Conservation (phyloP, 2,113 vertebrate genomes). For the Serinus canaria region DNA sequence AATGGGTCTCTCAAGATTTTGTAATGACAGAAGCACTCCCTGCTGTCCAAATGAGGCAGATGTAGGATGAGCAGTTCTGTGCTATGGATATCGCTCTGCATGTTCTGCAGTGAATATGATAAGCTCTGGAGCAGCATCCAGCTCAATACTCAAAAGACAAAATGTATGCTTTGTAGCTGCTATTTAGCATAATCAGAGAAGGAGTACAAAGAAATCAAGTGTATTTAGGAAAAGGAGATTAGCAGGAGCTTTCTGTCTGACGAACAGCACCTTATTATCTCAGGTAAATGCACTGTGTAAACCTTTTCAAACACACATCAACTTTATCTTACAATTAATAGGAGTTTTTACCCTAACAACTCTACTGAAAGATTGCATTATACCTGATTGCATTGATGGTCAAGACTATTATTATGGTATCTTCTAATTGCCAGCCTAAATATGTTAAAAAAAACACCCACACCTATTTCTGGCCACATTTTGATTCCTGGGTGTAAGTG, state of each 20-base stretch:
- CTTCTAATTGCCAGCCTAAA: neutral
- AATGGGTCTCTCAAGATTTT: neutral
- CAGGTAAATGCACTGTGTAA: neutral
- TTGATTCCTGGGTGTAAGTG: neutral
- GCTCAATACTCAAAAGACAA: neutral
- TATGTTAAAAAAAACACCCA: neutral
- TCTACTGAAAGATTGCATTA: neutral
- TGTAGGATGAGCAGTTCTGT: neutral
- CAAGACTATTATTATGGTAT: neutral
- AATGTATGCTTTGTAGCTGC: neutral
- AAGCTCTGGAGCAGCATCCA: neutral
- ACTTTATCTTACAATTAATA: neutral
- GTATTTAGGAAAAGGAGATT: neutral
- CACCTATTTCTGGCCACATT: neutral
- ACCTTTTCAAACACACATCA: neutral
- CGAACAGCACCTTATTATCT: neutral
- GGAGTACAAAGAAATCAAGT: neutral
- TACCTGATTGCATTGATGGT: neutral
- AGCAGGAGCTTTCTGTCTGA: neutral
- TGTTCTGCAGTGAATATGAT: neutral
- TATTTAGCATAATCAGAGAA: neutral
- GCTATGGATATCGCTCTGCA: neutral
- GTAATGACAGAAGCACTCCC: neutral
- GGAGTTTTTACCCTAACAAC: neutral
- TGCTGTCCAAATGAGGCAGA: neutral